Evolutionary conservation across 2,797 vertebrate species (phyloP).

Genomic region (Macropodus opercularis): DNA sequence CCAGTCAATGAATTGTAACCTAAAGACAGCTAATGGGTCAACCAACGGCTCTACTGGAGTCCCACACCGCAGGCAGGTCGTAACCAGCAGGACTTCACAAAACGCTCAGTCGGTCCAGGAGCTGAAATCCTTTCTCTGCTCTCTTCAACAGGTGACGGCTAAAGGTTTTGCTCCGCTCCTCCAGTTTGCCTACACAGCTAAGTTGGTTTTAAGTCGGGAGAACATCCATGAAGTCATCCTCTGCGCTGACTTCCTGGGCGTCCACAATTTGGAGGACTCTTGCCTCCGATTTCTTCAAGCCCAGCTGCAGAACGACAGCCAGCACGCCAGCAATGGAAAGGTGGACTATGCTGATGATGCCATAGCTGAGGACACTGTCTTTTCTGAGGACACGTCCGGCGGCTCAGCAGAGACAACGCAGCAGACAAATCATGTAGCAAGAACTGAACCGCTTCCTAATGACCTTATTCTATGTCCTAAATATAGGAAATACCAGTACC

Average conservation of each 20-base stretch:
- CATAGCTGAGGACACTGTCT: slow-evolving; percentile 61
- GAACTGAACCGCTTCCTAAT: slow-evolving; percentile 44
- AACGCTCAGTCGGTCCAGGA: too few species aligned
- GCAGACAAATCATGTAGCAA: slow-evolving; percentile 75
- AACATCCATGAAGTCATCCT: slow-evolving; percentile 96
- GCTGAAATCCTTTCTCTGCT: slow-evolving; percentile 23
- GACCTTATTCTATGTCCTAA: slow-evolving; percentile 87
- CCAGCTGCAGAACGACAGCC: slow-evolving; percentile 87
- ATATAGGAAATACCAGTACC: slow-evolving; percentile 91
- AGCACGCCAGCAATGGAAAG: slow-evolving; percentile 81
- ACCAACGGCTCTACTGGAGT: too few species aligned
- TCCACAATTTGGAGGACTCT: slow-evolving; percentile 95
- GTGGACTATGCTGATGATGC: slow-evolving; percentile 79
- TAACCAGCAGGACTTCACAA: neutral
- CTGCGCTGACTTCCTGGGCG: slow-evolving; percentile 92
- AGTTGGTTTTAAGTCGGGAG: slow-evolving; percentile 91
- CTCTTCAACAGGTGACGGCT: slow-evolving; percentile 87
- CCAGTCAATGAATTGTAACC: too few species aligned
- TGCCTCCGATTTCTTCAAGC: slow-evolving; percentile 94
- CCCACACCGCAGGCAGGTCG: too few species aligned
- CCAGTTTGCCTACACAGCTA: slow-evolving; percentile 97
- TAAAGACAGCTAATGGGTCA: too few species aligned
- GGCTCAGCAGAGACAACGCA: slow-evolving; percentile 78
- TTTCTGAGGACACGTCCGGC: slow-evolving; percentile 39
- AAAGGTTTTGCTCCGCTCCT: slow-evolving; percentile 93